A percentile compares a stretch with the other conserved stretches of the same genome.
phyloP scores from a whole-genome alignment of 2,888 invertebrate species.

The Eristalinus aeneus region DNA sequence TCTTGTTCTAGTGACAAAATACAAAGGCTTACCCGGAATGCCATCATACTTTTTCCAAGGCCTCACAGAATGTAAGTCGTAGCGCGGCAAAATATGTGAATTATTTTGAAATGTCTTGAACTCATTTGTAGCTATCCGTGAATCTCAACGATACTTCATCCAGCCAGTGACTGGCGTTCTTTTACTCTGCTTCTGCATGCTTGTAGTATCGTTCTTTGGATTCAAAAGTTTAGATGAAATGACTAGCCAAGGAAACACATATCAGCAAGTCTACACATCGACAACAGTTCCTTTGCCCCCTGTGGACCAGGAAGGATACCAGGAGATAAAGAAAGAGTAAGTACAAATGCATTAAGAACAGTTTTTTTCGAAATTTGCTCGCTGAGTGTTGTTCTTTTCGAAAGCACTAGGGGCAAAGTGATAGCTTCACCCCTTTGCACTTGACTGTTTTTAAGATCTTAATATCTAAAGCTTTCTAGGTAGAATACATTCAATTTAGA shows the following conservation, averaged over 20 bases:
- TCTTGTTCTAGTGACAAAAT: slow-evolving; percentile 76
- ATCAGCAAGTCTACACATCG: slow-evolving; percentile 28
- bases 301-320: slow-evolving; percentile 75
- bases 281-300: slow-evolving; percentile 23
- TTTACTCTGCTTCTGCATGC: slow-evolving; percentile 75
- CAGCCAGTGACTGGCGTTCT: slow-evolving; percentile 78
- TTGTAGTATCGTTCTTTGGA: slow-evolving; percentile 77
- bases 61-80: slow-evolving; percentile 77
- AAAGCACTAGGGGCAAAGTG: too few species aligned
- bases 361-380: neutral
- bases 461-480: too few species aligned
- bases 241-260: slow-evolving; percentile 1
- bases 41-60: slow-evolving; percentile 80
- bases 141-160: slow-evolving; percentile 80
- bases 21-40: slow-evolving; percentile 79
- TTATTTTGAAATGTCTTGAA: neutral
- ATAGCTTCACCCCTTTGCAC: too few species aligned
- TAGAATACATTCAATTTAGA: too few species aligned
- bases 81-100: neutral
- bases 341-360: slow-evolving; percentile 36
- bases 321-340: slow-evolving; percentile 78
- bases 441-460: too few species aligned
- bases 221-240: slow-evolving; percentile 76
- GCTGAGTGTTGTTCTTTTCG: too few species aligned
- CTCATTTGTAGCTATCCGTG: slow-evolving; percentile 75